A percentile compares a stretch with the other conserved stretches of the same genome.
phyloP scores from a whole-genome alignment of 23 tunicate species.

The Botrylloides violaceus region DNA sequence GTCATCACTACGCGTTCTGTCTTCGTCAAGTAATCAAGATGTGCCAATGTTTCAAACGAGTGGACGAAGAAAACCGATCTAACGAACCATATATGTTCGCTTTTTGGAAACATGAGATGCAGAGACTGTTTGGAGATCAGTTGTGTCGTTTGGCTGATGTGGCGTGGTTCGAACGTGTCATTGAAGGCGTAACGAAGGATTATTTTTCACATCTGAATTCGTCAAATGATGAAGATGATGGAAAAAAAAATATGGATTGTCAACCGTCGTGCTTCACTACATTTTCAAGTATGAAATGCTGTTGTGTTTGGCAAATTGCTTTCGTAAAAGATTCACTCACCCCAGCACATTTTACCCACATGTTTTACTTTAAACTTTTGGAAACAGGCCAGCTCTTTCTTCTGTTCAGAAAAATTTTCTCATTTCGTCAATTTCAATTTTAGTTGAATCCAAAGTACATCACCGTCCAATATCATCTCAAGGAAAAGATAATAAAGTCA shows the following conservation, averaged over 20 bases:
- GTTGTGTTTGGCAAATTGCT: too few relatives aligned
- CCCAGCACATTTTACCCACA: too few relatives aligned
- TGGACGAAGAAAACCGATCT: constrained; percentile 62
- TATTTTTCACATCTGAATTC: constrained; percentile 16
- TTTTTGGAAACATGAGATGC: constrained; percentile 88
- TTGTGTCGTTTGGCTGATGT: constrained; percentile 69
- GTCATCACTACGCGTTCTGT: constrained; percentile 76
- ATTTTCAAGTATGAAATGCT: constrained; percentile 48
- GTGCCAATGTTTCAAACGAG: constrained; percentile 80
- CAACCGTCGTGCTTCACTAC: constrained; percentile 52
- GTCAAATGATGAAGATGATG: not conserved
- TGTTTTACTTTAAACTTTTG: too few relatives aligned
- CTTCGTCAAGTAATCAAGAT: constrained; percentile 71
- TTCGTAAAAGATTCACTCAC: too few relatives aligned
- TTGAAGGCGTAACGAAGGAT: constrained; percentile 39
- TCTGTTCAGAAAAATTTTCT: not conserved
- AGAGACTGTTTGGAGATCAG: constrained; percentile 71
- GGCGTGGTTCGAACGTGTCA: constrained; percentile 54
- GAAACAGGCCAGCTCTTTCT: constrained; percentile 2
- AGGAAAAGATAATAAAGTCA: constrained; percentile 21
- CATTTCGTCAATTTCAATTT: not conserved
- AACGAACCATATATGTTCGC: constrained; percentile 58
- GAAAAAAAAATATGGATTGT: constrained; percentile 6
- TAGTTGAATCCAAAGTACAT: constrained; percentile 73
- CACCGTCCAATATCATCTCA: constrained; percentile 51